Evolutionary conservation across 2,113 vertebrate genomes (phyloP).

Genomic region (Cavia aperea): DNA sequence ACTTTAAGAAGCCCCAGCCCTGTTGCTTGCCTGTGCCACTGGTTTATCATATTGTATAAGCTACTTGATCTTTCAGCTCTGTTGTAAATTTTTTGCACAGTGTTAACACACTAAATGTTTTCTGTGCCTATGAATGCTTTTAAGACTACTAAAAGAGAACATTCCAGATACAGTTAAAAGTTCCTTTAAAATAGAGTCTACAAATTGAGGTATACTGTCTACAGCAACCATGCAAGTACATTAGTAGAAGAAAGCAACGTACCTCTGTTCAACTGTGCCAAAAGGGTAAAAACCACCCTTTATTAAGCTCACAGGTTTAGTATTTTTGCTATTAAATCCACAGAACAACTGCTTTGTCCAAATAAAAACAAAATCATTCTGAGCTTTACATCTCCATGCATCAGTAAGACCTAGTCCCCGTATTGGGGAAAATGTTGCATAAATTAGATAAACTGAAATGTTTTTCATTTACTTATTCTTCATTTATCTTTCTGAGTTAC

Average conservation of each 20-base stretch:
- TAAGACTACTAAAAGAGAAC: background rate
- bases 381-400: background rate
- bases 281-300: slow-evolving; percentile 44
- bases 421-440: slow-evolving; percentile 8
- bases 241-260: background rate
- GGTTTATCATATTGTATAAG: rapidly evolving
- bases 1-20: rapidly evolving
- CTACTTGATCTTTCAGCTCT: background rate
- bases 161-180: background rate
- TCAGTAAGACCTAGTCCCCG: background rate
- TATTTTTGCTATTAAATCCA: slow-evolving; percentile 36
- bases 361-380: background rate
- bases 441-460: background rate
- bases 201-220: slow-evolving; percentile 45
- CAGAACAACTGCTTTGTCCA: background rate
- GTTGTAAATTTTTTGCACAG: background rate
- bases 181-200: background rate
- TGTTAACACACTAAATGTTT: background rate
- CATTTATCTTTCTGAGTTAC: background rate
- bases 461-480: background rate
- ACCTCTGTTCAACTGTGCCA: background rate
- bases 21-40: background rate
- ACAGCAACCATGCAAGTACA: background rate
- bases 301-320: background rate
- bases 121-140: background rate